These are phyloP conservation scores for Oryzias celebensis DNA, from an alignment of 2,113 vertebrate genomes.

Conservation along the genomic window DNA sequence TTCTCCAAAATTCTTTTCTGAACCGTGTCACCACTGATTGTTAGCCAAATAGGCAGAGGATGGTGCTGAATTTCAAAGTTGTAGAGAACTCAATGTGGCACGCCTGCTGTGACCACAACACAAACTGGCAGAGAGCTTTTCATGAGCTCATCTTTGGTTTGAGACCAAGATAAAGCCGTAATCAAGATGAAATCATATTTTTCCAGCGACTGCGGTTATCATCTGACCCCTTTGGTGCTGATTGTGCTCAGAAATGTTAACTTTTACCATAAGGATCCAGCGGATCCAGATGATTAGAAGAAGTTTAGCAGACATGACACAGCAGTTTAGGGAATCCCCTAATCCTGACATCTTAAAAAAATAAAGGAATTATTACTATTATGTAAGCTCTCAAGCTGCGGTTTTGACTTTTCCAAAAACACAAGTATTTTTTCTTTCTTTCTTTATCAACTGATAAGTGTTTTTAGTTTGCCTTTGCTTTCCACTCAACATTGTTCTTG, in stretches of 20 bases:
- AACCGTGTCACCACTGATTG: conserved; percentile 14
- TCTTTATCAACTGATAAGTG: neutral
- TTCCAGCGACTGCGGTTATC: conserved; percentile 38
- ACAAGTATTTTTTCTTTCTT: conserved; percentile 18
- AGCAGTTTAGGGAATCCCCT: conserved; percentile 57
- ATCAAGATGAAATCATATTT: conserved; percentile 40
- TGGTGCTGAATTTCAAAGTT: conserved; percentile 30
- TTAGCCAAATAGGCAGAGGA: conserved; percentile 8
- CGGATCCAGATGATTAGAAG: conserved; percentile 8
- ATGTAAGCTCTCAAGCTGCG: conserved; percentile 45
- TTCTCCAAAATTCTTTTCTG: conserved; percentile 9
- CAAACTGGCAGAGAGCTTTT: conserved; percentile 21
- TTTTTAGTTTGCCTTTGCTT: no score
- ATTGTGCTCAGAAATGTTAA: conserved; percentile 17
- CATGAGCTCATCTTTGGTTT: conserved; percentile 43
- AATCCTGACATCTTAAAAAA: conserved; percentile 25
- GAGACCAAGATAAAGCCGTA: conserved; percentile 14
- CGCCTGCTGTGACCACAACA: conserved; percentile 23
- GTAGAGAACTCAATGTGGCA: conserved; percentile 19
- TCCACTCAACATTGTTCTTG: no score
- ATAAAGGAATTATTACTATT: conserved; percentile 41
- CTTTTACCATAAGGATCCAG: conserved; percentile 39
- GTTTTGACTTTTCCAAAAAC: conserved; percentile 29
- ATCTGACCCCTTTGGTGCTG: conserved; percentile 25
- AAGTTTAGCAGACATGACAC: conserved; percentile 40